Evolutionary conservation across 2,797 vertebrate genomes (phyloP), one percentile per base, ranked within the genome.

Genomic region (Notamacropus eugenii): DNA sequence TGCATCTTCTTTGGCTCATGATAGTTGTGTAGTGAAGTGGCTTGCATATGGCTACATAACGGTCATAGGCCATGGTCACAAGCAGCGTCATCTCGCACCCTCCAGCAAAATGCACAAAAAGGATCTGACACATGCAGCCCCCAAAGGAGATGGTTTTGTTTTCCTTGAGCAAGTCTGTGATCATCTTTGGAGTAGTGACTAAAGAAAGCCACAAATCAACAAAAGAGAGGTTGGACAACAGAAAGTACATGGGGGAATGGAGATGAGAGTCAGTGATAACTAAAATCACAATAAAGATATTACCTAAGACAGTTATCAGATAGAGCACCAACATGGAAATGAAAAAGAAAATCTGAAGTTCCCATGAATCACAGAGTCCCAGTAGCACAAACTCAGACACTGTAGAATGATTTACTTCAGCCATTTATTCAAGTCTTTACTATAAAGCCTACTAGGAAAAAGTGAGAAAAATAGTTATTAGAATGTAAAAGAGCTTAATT

Each of bases 191-290:
- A 40, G 97, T 95, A 0, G 97, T 98, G 34, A 97, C 97, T 24
- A 97, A 98, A 22, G 96, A 97, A 92, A 98, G 97, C 58, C 95
- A 97, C 57, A 98, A 92, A 55, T 98, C 98, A 56, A 98, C 55
- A 22, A 97, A 97, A 90, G 98, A 98, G 46, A 98, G 92, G 54
- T 97, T 97, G 19, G 97, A 97, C 87, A 98, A 91, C 13, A 98
- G 96, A 62, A 98, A 98, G 87, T 98, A 98, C 98, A 98, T 98
- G 31, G 98, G 97, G 0, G 94, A 98, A 92, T 98, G 97, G 31
- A 98, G 97, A 50, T 92, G 92, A 0, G n/a, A 0, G 28, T 98
- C 97, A 54, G 59, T 54, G 28, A 95, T 94, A 90, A 97, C 96
- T 91, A 98, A 94, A 1, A 96, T 31, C 46, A 98, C 67, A 54